Evolutionary conservation across 2,113 vertebrate genomes (phyloP), one percentile per base, ranked within the genome.

Genomic region (Lophotis ruficrista): DNA sequence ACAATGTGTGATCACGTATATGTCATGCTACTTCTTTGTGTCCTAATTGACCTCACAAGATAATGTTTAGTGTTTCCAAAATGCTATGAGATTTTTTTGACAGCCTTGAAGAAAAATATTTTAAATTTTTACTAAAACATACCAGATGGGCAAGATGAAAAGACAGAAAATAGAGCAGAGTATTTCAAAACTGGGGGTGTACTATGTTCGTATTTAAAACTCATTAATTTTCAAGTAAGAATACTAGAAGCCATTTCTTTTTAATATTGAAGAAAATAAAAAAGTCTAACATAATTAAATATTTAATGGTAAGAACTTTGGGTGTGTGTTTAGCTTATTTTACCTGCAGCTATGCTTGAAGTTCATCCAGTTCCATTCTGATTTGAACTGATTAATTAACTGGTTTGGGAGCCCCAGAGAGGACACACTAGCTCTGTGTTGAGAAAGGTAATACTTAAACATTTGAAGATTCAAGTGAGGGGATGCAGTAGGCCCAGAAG

Each of bases 31-130:
- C 38, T 78, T 78, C 57, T 83, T 78, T 87, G 70, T 78, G 72
- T 78, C 72, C 83, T 92, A 9, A 54, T 91, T 92, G 95, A 79
- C 90, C 69, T 96, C 77, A 53, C 19, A 19, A 56, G 73, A 87
- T 75, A 83, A 89, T 95, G 58, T 75, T 78, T 94, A 76, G 35
- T 90, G 72, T 94, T 89, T 92, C 47, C 57, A 60, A 92, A 96
- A 80, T 58, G 88, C 78, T 65, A 5, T 15, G 82, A 86, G 62
- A 73, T 93, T 86, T 73, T 94, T 90, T 17, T 86, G 89, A 95
- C 92, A 94, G 72, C 48, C 65, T 75, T 58, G 89, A 92, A 92
- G 86, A 93, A 73, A 94, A 95, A 86, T 93, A 93, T 84, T 94
- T 90, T 66, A 92, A 83, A 78, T 81, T 92, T 87, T 87, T 87